phyloP scores from a whole-genome alignment of 1,140 invertebrate genomes.

The Chironomus striatipennis region DNA sequence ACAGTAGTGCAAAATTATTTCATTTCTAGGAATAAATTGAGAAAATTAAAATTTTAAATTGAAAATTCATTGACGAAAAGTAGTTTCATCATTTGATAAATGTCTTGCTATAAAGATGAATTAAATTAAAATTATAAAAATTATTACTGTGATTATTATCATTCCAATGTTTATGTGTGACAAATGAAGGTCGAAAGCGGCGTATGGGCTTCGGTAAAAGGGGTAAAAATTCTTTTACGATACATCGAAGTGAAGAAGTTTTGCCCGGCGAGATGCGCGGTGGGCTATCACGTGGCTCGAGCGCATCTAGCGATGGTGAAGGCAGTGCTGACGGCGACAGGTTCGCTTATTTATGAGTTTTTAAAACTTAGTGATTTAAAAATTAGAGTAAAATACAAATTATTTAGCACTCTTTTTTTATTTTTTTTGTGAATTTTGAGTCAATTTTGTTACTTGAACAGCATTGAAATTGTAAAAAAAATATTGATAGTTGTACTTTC shows the following conservation, averaged over 20 bases:
- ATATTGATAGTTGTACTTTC: too few relatives aligned
- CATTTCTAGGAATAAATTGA: not conserved
- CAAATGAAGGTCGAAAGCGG: constrained; percentile 72
- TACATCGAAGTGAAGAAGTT: constrained; percentile 92
- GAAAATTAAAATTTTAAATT: not conserved
- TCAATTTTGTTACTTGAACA: not conserved
- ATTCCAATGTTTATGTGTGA: constrained; percentile 5
- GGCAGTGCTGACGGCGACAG: constrained; percentile 73
- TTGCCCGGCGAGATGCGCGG: constrained; percentile 74
- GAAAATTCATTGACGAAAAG: too few relatives aligned
- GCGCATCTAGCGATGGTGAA: constrained; percentile 87
- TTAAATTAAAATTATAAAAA: constrained; percentile 7
- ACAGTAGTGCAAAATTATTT: constrained; percentile 22
- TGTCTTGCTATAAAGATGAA: not conserved
- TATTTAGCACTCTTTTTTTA: constrained; percentile 20
- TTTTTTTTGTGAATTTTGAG: constrained; percentile 27
- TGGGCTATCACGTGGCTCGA: constrained; percentile 69
- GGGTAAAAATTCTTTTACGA: constrained; percentile 88
- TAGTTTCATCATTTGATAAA: not conserved
- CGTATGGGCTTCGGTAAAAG: constrained; percentile 91
- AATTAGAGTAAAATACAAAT: not conserved
- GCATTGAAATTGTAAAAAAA: too few relatives aligned
- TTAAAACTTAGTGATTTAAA: not conserved
- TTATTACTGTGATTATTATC: not conserved
- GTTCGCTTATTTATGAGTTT: constrained; percentile 43